Percentiles rank a stretch among this genome's conserved stretches.
phyloP scores from a whole-genome alignment of 2,113 vertebrate species.

The Ursus arctos region DNA sequence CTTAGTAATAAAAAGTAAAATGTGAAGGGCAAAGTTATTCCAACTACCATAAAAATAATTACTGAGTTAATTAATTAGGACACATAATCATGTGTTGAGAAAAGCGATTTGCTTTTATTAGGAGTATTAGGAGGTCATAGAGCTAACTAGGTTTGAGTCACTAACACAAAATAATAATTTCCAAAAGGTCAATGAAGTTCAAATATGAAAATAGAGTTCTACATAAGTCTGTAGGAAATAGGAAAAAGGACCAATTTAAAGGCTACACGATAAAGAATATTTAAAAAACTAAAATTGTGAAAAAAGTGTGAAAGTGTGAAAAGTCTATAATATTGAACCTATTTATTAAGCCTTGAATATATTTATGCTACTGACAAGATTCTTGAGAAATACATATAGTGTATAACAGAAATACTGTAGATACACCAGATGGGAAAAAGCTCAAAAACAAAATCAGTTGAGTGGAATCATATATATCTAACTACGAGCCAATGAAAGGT shows the following conservation, averaged over 20 bases:
- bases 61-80: neutral
- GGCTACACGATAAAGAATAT: neutral
- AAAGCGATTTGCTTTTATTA: neutral
- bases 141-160: constrained; percentile 18
- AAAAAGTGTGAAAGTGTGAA: neutral
- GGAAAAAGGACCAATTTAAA: neutral
- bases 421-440: neutral
- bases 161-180: neutral
- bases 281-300: neutral
- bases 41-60: neutral
- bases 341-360: neutral
- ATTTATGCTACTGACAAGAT: neutral
- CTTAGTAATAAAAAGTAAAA: neutral
- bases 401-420: neutral
- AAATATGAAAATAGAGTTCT: neutral
- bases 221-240: neutral
- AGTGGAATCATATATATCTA: neutral
- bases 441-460: neutral
- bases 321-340: neutral
- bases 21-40: neutral
- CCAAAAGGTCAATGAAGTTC: neutral
- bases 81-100: neutral
- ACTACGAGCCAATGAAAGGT: neutral
- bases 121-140: neutral
- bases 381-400: neutral